Evolutionary conservation across 2,888 invertebrate species (phyloP), one percentile per base, ranked within the genome.

Genomic region (Agrenia bidenticulata): DNA sequence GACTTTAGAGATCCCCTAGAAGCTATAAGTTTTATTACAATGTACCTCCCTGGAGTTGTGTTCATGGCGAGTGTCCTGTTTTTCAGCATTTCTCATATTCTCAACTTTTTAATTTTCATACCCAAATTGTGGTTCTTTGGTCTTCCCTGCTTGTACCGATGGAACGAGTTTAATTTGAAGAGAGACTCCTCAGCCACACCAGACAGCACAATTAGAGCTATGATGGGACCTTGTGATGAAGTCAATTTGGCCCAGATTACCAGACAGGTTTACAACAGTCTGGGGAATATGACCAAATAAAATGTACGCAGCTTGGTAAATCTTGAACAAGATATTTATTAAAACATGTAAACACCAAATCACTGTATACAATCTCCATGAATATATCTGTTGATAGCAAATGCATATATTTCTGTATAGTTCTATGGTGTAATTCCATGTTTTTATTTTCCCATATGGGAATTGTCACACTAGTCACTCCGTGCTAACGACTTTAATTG

Each of bases 51-150:
- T 37, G 54, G 45, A 50, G 49, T 53, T 21, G 32, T 64, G n/a
- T 66, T 70, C 32, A 66, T 68, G 65, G n/a, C 54, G 32, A 39
- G 45, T 53, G 63, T 70, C 17, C 61, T 70, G 13, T 67, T 61
- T 27, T 50, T 58, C 50, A 42, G 53, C 45, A 26, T 54, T 39
- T 45, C 64, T 37, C 70, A 70, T 51, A 57, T 70, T 55, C 39
- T 67, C n/a, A 67, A 66, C 49, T 70, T 67, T 62, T 64, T 70
- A 27, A 49, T 66, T 17, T 70, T 66, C 61, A 39, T 49, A 21
- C 70, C 70, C n/a, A 61, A 61, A 53, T 50, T 70, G 26, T 70
- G 67, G 67, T 58, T 70, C 15, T 66, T 59, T 56, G 61, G 63
- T 39, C 37, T 66, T n/a, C 67, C 66, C 13, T 66, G 61, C 45